Conservation (phyloP, 1,140 invertebrate species). For the Micrasema minimum region DNA sequence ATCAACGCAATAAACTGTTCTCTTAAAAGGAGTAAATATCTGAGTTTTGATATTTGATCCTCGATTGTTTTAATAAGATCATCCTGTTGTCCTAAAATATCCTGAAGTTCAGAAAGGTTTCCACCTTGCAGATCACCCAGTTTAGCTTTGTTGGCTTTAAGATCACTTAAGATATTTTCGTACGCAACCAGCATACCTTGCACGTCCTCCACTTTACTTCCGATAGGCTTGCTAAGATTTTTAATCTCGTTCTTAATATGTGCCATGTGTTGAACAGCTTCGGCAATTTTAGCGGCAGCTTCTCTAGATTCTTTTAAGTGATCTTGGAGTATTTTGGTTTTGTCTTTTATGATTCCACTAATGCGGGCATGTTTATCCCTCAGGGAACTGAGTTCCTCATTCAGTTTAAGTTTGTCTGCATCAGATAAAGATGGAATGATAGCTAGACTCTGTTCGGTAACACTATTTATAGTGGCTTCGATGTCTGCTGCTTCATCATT, state of each 20-base stretch:
- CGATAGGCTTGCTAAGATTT: conserved; percentile 85
- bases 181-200: conserved; percentile 81
- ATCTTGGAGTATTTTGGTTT: conserved; percentile 75
- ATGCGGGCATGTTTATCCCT: conserved; percentile 81
- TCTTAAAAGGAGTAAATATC: conserved; percentile 80
- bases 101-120: conserved; percentile 80
- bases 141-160: conserved; percentile 83
- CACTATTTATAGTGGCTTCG: conserved; percentile 76
- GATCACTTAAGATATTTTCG: conserved; percentile 81
- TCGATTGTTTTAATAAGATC: conserved; percentile 85
- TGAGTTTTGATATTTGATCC: conserved; percentile 82
- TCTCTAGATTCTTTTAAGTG: conserved; percentile 83
- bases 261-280: conserved; percentile 82
- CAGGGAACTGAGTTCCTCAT: conserved; percentile 80
- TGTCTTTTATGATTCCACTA: conserved; percentile 78
- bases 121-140: conserved; percentile 81
- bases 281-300: conserved; percentile 79
- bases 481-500: conserved; percentile 79
- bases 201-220: conserved; percentile 85
- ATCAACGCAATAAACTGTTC: conserved; percentile 89
- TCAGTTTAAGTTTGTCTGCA: conserved; percentile 82
- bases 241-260: conserved; percentile 85
- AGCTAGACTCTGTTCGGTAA: conserved; percentile 81
- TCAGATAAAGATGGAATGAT: conserved; percentile 85
- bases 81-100: conserved; percentile 82